Evolutionary conservation across 2,113 vertebrate genomes (phyloP).

Genomic region (Sarotherodon lohbergeri): DNA sequence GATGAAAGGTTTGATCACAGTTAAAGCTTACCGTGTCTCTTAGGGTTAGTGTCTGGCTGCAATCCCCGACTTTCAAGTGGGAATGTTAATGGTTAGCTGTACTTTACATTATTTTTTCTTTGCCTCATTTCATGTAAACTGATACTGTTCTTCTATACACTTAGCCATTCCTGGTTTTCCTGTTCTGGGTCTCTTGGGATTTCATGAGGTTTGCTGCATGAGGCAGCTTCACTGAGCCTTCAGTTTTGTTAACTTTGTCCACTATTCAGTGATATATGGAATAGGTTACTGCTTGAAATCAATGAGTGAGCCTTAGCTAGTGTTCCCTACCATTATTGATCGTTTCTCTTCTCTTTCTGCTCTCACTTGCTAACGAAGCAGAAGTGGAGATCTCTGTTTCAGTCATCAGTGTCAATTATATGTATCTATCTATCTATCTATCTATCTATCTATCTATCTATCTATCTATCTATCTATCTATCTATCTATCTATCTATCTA

Average conservation of each 20-base stretch:
- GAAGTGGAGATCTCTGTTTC: not conserved
- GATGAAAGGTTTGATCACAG: not conserved
- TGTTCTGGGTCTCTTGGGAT: not conserved
- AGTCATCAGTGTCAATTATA: not conserved
- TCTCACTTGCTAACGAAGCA: not conserved
- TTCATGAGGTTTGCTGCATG: constrained; percentile 16
- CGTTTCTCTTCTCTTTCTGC: not conserved
- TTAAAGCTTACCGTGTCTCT: not conserved
- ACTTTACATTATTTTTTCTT: not conserved
- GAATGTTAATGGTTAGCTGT: not conserved
- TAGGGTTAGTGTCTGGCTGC: not conserved
- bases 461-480: rapidly evolving
- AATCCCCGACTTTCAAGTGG: not conserved
- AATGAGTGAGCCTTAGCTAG: constrained; percentile 35
- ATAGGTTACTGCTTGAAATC: constrained; percentile 32
- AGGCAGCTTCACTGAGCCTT: constrained; percentile 7
- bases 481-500: no score
- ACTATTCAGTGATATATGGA: constrained; percentile 23
- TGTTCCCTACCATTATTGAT: constrained; percentile 44
- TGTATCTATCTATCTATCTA: not conserved
- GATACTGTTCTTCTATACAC: not conserved
- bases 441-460: rapidly evolving
- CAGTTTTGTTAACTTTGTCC: constrained; percentile 44
- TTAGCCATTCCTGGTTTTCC: not conserved
- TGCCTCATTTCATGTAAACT: not conserved